Evolutionary conservation across 2,797 vertebrate genomes (phyloP).

Genomic region (Macropus fuliginosus): DNA sequence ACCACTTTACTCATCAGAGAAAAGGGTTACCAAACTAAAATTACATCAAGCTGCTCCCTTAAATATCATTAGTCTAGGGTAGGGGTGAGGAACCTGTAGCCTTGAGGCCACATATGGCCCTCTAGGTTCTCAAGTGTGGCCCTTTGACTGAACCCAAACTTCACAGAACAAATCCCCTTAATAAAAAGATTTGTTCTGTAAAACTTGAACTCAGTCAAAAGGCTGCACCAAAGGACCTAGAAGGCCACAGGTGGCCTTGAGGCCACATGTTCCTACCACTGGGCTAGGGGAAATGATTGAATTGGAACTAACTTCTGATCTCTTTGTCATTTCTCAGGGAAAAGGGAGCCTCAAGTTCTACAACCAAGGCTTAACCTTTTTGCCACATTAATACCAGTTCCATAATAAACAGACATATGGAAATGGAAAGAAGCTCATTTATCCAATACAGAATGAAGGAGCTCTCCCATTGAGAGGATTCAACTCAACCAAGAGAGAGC

Average conservation of each 20-base stretch:
- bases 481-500: not conserved
- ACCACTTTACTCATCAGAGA: not conserved
- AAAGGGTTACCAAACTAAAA: not conserved
- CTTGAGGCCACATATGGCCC: no score
- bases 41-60: not conserved
- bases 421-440: not conserved
- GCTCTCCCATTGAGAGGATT: not conserved
- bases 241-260: no score
- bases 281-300: not conserved
- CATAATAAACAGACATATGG: no score
- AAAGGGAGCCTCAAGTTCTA: not conserved
- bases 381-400: not conserved
- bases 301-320: not conserved
- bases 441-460: not conserved
- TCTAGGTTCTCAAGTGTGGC: no score
- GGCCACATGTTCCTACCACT: no score
- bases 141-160: no score
- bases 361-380: not conserved
- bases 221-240: no score
- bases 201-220: no score
- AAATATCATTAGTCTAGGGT: not conserved
- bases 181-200: no score
- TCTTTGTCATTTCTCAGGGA: not conserved
- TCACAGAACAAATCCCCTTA: no score
- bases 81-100: not conserved